Evolutionary conservation across 2,113 vertebrate genomes (phyloP).

Genomic region (Steatornis caripensis): DNA sequence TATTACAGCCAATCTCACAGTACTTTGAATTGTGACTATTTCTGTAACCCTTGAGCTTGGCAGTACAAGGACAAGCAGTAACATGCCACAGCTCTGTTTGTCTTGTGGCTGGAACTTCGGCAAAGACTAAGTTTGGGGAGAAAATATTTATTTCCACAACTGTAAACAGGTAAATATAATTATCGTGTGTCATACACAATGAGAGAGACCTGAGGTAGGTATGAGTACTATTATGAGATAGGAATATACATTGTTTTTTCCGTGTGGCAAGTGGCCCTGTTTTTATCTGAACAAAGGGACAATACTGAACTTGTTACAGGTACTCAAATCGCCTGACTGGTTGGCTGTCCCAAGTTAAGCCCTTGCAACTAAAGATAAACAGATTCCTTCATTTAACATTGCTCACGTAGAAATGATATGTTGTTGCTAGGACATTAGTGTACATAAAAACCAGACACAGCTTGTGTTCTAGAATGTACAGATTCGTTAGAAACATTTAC

Average conservation of each 20-base stretch:
- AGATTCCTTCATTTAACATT: background rate
- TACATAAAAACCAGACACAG: background rate
- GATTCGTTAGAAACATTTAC: background rate
- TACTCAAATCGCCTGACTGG: background rate
- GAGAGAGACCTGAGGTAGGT: background rate
- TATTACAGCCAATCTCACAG: background rate
- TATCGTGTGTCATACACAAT: background rate
- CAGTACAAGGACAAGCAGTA: conserved; percentile 17
- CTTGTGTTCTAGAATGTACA: conserved; percentile 19
- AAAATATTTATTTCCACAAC: background rate
- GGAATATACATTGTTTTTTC: background rate
- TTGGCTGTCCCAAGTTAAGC: background rate
- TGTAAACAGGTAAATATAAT: background rate
- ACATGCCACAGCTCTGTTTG: background rate
- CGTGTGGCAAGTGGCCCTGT: background rate
- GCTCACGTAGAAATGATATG: background rate
- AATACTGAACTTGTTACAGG: background rate
- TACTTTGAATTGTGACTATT: background rate
- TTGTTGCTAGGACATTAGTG: background rate
- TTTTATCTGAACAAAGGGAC: background rate
- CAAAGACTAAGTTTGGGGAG: background rate
- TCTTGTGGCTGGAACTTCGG: background rate
- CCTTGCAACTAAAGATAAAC: conserved; percentile 21
- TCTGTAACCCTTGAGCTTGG: background rate
- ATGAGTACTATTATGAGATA: background rate